Percentiles rank a stretch among this genome's conserved stretches.
phyloP scores from a whole-genome alignment of 2,113 vertebrate species.

The Sterrhoptilus dennistouni region DNA sequence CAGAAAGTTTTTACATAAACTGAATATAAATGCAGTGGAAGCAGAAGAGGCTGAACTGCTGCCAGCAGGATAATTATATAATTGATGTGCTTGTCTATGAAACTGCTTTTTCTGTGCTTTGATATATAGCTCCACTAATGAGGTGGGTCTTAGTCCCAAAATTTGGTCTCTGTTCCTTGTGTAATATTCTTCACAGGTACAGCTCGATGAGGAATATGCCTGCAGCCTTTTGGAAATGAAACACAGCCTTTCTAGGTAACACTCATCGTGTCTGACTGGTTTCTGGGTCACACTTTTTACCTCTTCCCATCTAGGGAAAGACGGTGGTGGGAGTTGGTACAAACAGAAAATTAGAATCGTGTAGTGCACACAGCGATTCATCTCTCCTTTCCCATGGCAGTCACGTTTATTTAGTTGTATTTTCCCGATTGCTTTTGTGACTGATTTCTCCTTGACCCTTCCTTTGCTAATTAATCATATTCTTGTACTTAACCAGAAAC shows the following conservation, averaged over 20 bases:
- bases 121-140: constrained; percentile 12
- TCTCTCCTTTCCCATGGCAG: background rate
- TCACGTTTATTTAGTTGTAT: background rate
- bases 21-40: constrained; percentile 22
- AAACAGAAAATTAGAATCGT: background rate
- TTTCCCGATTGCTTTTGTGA: background rate
- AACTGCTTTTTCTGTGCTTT: constrained; percentile 3
- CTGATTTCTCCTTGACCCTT: background rate
- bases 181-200: background rate
- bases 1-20: constrained; percentile 9
- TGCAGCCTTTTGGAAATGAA: background rate
- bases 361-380: background rate
- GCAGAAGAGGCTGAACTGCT: background rate
- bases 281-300: background rate
- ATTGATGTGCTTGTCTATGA: background rate
- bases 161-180: background rate
- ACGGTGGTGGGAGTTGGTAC: background rate
- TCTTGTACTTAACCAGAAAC: background rate
- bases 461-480: background rate
- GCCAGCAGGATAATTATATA: constrained; percentile 25
- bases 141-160: background rate
- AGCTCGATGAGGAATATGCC: background rate
- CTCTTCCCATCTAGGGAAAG: background rate
- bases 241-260: background rate
- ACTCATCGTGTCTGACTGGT: background rate